Conservation (phyloP, 2,888 invertebrate species). For the Cataglyphis albicans region DNA sequence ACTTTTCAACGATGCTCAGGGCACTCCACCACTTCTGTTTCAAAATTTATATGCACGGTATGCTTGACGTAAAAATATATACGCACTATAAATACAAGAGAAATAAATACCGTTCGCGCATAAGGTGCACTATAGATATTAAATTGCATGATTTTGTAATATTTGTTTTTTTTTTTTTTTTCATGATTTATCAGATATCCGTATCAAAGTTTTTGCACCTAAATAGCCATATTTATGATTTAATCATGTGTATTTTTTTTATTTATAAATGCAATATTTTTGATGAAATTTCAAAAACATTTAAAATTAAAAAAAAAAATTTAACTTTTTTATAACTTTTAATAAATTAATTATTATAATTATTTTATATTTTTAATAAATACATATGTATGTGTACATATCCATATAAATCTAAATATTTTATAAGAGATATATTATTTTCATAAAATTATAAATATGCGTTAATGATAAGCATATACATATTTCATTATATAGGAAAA, state of each 20-base stretch:
- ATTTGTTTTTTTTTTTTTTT: neutral
- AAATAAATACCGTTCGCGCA: neutral
- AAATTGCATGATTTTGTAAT: conserved; percentile 18
- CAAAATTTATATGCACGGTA: conserved; percentile 44
- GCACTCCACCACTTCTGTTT: conserved; percentile 29
- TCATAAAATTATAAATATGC: neutral
- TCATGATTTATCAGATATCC: neutral
- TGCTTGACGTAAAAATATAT: conserved; percentile 35
- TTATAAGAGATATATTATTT: neutral
- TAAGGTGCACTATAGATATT: conserved; percentile 14
- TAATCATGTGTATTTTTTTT: neutral
- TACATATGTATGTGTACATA: neutral
- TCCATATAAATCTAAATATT: neutral
- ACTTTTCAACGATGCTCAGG: conserved; percentile 45
- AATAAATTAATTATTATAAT: neutral
- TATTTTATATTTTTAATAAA: neutral
- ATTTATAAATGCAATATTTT: neutral
- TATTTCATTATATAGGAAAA: neutral
- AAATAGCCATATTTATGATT: neutral
- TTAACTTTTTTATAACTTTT: neutral
- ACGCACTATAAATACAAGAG: conserved; percentile 25
- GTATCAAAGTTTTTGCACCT: neutral
- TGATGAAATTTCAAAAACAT: neutral
- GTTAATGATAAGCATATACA: neutral
- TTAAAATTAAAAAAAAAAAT: neutral